Conservation (phyloP, 2,888 invertebrate genomes). For the Reticulitermes lucifugus region DNA sequence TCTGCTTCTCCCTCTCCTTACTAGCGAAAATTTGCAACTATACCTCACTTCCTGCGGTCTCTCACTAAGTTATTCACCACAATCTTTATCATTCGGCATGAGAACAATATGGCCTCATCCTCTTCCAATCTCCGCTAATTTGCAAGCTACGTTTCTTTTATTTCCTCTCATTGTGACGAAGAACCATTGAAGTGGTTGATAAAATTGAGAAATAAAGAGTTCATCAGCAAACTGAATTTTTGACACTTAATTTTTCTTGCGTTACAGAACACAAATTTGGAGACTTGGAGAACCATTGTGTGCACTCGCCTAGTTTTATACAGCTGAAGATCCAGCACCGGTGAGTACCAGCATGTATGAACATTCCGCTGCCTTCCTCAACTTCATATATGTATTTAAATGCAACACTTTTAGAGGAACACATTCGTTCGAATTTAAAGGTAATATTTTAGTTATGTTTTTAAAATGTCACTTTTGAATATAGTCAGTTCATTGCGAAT, state of each 20-base stretch:
- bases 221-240: background rate
- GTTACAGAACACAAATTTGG: background rate
- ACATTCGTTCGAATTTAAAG: too few relatives aligned
- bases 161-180: background rate
- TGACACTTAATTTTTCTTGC: background rate
- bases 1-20: background rate
- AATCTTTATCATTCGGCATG: background rate
- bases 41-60: background rate
- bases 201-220: background rate
- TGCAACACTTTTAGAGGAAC: too few relatives aligned
- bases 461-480: too few relatives aligned
- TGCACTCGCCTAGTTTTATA: too few relatives aligned
- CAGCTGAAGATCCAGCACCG: too few relatives aligned
- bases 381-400: too few relatives aligned
- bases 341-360: too few relatives aligned
- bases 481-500: too few relatives aligned
- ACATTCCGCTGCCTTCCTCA: too few relatives aligned
- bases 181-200: background rate
- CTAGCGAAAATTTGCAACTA: background rate
- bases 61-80: background rate
- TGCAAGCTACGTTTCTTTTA: background rate
- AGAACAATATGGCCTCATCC: background rate
- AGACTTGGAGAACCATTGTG: too few relatives aligned
- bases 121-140: background rate
- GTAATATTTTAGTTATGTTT: too few relatives aligned